Evolutionary conservation across 2,797 vertebrate species (phyloP).

Genomic region (Hypotaenidia okinawae): DNA sequence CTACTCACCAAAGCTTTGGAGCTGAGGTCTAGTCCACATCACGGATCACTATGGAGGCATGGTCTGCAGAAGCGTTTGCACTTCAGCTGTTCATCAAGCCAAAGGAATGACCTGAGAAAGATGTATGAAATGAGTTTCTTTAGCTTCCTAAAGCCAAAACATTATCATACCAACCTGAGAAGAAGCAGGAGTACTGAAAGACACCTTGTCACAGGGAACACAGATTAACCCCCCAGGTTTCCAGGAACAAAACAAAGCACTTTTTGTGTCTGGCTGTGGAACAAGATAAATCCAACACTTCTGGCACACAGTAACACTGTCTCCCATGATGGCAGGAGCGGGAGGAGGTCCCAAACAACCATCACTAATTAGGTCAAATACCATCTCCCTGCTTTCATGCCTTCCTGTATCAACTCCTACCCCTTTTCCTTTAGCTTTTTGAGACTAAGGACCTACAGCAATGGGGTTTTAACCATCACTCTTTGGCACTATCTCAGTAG

Average conservation of each 20-base stretch:
- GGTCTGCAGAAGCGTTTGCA: neutral
- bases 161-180: neutral
- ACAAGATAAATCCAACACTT: neutral
- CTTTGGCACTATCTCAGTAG: neutral
- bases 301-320: neutral
- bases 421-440: neutral
- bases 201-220: neutral
- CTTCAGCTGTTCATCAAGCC: neutral
- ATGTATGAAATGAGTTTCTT: neutral
- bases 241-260: neutral
- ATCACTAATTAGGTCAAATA: neutral
- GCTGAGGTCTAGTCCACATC: neutral
- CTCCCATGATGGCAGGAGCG: neutral
- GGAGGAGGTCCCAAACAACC: neutral
- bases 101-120: neutral
- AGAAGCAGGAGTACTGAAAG: neutral
- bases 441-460: neutral
- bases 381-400: rapidly evolving
- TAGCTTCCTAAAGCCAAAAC: neutral
- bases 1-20: neutral
- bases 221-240: neutral
- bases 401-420: neutral
- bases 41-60: rapidly evolving
- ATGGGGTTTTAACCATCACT: neutral
- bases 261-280: neutral